Conservation (phyloP, 2,113 vertebrate genomes). For the Salvator merianae region DNA sequence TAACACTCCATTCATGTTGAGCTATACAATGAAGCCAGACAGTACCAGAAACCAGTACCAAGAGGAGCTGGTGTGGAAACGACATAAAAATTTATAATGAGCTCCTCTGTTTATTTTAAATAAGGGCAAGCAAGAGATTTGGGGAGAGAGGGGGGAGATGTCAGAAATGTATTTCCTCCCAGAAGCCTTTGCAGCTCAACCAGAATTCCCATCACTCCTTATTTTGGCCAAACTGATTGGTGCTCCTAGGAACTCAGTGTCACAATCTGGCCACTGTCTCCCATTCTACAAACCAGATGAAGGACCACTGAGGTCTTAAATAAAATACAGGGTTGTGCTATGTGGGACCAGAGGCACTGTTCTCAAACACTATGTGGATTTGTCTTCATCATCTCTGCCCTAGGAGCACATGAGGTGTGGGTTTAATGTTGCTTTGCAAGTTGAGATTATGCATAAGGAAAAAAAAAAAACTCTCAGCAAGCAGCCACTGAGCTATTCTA, state of each 20-base stretch:
- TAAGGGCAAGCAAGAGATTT: not conserved
- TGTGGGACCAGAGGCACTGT: not conserved
- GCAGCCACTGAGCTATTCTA: slow-evolving; percentile 56
- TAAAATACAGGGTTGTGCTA: not conserved
- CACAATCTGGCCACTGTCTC: not conserved
- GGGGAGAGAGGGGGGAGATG: too few species aligned
- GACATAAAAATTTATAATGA: not conserved
- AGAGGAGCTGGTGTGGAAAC: not conserved
- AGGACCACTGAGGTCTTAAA: not conserved
- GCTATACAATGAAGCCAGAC: not conserved
- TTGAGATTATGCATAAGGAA: not conserved
- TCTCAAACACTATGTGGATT: not conserved
- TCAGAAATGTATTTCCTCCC: not conserved
- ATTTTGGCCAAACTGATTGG: too few species aligned
- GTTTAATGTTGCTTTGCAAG: not conserved
- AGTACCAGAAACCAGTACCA: not conserved
- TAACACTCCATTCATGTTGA: not conserved
- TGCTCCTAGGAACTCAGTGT: too few species aligned
- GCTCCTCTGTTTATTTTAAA: too few species aligned
- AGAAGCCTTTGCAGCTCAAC: not conserved
- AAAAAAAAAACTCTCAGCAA: slow-evolving; percentile 26
- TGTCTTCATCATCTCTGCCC: not conserved
- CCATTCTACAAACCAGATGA: not conserved
- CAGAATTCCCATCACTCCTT: too few species aligned
- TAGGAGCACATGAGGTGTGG: not conserved